Percentiles rank a stretch among this genome's conserved stretches.
These are phyloP conservation scores for Dolichopus griseipennis DNA, from an alignment of 2,888 invertebrate species.

Conservation along the genomic window DNA sequence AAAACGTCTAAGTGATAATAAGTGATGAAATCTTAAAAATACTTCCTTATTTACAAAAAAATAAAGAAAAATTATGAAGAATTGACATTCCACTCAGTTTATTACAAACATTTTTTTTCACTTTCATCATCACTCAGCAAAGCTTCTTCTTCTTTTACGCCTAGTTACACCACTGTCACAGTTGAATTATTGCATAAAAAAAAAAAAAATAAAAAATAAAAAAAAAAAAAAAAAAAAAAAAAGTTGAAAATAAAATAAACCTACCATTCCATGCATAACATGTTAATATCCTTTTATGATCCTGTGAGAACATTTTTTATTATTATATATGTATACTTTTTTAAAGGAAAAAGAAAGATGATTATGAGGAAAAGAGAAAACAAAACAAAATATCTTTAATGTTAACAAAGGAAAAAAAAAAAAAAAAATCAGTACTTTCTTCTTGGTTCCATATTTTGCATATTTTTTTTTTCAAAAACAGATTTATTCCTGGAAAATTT, in stretches of 20 bases:
- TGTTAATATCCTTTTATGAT: slow-evolving; percentile 6
- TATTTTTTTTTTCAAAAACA: neutral
- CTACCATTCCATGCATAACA: slow-evolving; percentile 1
- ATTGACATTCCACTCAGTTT: too few relatives aligned
- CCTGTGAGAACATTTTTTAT: neutral
- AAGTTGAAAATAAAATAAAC: neutral
- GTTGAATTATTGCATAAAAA: too few relatives aligned
- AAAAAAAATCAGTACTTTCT: neutral
- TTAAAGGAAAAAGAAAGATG: too few relatives aligned
- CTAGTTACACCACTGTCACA: too few relatives aligned
- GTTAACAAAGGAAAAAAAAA: neutral
- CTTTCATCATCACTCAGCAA: too few relatives aligned
- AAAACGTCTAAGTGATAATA: too few relatives aligned
- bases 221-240: neutral
- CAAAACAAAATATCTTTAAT: neutral
- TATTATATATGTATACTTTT: too few relatives aligned
- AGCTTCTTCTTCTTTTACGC: too few relatives aligned
- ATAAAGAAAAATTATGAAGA: too few relatives aligned
- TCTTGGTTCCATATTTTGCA: neutral
- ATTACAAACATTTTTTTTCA: too few relatives aligned
- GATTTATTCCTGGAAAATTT: neutral
- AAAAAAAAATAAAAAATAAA: neutral
- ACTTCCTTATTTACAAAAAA: too few relatives aligned
- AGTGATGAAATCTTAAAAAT: too few relatives aligned
- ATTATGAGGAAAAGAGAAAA: neutral